Base-by-base conservation (phyloP, 2,113 vertebrate genomes). In the rabbit (Oryctolagus cuniculus) region DNA sequence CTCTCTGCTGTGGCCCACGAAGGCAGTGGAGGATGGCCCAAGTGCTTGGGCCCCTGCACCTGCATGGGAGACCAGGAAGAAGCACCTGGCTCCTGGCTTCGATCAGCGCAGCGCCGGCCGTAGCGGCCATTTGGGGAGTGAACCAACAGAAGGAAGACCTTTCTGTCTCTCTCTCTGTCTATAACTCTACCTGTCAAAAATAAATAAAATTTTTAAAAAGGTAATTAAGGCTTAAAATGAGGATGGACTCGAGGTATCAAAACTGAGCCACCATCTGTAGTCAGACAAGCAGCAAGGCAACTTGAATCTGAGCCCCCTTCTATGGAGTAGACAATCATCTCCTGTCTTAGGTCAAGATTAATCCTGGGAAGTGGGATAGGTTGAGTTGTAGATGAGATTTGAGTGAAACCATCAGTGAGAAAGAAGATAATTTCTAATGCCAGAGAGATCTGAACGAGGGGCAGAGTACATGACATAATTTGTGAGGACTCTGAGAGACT, bases 231-330 rank as follows among this genome's bases (percentile, higher is more conserved):
- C 74, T 83, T 96, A 73, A 94, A 96, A 90, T 85, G 72, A 91
- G 92, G 84, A 66, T 90, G 92, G 95, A 90, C 80, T 75, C 90
- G 80, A 87, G 89, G 80, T 89, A 92, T 87, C 69, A 97, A 96
- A 97, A 96, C 92, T 84, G 77, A 84, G 82, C 29, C 96, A 97
- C 55, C 9, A 10, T 96, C 63, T 96, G 84, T 49, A 90, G 73
- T 94, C 72, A 97, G 77, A 90, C 67, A 88, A 93, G 64, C 77
- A 86, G 63, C 63, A 90, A 84, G 64, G 81, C 82, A 82, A 70
- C 73, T 61, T 85, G 90, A 96, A 94, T 38, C 73, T 93, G 49
- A 89, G 21, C 36, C 51, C 79, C 34, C 38, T 78, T 78, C 84
- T 70, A 34, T 78, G 51, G 69, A 12, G 24, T 90, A 51, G 73